Evolutionary conservation across 1,140 invertebrate genomes (phyloP).

Genomic region (Drosophila hydei): DNA sequence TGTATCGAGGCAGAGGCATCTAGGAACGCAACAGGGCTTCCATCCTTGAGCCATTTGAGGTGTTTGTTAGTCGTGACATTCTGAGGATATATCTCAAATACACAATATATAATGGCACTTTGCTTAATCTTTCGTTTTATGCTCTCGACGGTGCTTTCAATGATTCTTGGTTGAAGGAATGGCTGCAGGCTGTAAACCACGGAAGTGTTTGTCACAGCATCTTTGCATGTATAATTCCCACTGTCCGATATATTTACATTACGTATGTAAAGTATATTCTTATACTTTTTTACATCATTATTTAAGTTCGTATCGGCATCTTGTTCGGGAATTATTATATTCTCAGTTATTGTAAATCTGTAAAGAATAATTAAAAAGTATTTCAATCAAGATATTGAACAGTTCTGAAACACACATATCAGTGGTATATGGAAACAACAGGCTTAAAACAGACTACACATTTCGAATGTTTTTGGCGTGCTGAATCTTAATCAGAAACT

Average conservation of each 20-base stretch:
- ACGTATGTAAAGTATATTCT: conserved; percentile 60
- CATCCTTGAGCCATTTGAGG: conserved; percentile 86
- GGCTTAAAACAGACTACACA: too few species aligned
- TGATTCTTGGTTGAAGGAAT: conserved; percentile 84
- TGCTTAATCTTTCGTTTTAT: conserved; percentile 85
- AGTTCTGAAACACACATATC: background rate
- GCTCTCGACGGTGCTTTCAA: conserved; percentile 83
- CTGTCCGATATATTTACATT: conserved; percentile 84
- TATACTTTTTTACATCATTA: conserved; percentile 50
- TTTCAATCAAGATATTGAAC: background rate
- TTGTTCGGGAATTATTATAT: conserved; percentile 34
- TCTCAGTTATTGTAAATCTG: conserved; percentile 43
- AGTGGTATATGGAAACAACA: too few species aligned
- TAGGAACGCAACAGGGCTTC: conserved; percentile 83
- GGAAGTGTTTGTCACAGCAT: conserved; percentile 65
- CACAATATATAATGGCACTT: conserved; percentile 85
- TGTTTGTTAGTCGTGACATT: conserved; percentile 83
- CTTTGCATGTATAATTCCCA: conserved; percentile 85
- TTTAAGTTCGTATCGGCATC: conserved; percentile 36
- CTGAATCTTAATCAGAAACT: too few species aligned
- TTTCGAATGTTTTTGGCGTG: too few species aligned
- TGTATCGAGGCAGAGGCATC: conserved; percentile 70
- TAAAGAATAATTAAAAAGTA: background rate
- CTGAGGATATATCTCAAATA: conserved; percentile 86
- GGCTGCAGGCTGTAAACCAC: conserved; percentile 77